phyloP scores from a whole-genome alignment of 2,888 invertebrate genomes.

The Drosophila mimetica region DNA sequence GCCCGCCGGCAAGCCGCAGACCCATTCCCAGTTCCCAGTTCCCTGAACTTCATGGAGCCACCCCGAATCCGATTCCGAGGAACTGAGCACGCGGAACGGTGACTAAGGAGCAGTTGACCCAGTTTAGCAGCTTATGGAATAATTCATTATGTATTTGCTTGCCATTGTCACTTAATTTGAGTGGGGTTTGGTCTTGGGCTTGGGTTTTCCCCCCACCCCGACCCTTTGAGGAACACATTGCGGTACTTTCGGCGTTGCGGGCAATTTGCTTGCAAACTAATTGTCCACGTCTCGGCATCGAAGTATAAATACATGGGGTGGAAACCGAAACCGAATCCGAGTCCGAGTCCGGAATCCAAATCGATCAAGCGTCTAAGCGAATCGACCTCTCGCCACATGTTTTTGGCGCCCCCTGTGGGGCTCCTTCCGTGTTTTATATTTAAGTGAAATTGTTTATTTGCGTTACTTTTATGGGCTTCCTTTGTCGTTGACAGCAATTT shows the following conservation, averaged over 20 bases:
- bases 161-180: slow-evolving; percentile 75
- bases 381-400: slow-evolving; percentile 4
- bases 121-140: slow-evolving; percentile 76
- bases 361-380: slow-evolving; percentile 66
- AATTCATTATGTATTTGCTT: slow-evolving; percentile 76
- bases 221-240: slow-evolving; percentile 28
- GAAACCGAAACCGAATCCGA: too few relatives aligned
- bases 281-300: slow-evolving; percentile 53
- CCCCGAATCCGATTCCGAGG: neutral
- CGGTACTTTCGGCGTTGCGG: slow-evolving; percentile 53
- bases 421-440: slow-evolving; percentile 59
- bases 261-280: slow-evolving; percentile 70
- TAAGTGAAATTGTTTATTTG: slow-evolving; percentile 74
- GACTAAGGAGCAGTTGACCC: slow-evolving; percentile 35
- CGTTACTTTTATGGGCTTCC: slow-evolving; percentile 68
- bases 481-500: slow-evolving; percentile 69
- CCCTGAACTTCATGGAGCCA: slow-evolving; percentile 1
- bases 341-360: slow-evolving; percentile 23
- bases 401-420: slow-evolving; percentile 2
- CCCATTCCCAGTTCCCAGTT: too few relatives aligned
- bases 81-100: slow-evolving; percentile 5
- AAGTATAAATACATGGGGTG: neutral
- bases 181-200: too few relatives aligned
- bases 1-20: slow-evolving; percentile 31
- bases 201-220: too few relatives aligned